These are phyloP conservation scores for Echinops telfairi DNA, from an alignment of 2,113 vertebrate species.

Conservation along the genomic window DNA sequence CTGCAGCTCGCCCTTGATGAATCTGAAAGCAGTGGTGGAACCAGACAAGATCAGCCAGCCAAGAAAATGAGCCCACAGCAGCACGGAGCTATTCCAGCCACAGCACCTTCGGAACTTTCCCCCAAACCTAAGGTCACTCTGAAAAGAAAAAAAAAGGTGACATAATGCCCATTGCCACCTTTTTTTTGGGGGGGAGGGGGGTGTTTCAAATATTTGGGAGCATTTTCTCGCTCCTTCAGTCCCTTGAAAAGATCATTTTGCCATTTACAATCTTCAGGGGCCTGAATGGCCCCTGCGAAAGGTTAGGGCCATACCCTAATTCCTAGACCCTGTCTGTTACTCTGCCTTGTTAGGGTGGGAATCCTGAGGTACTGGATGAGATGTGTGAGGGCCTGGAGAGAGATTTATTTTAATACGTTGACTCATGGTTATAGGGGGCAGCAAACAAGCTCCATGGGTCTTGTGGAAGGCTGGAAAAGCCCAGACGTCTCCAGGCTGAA, in stretches of 20 bases:
- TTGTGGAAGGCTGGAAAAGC: background rate
- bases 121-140: background rate
- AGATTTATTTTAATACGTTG: background rate
- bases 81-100: background rate
- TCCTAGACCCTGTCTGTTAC: background rate
- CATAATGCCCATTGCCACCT: fast-evolving
- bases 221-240: constrained; percentile 6
- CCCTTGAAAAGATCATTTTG: constrained; percentile 24
- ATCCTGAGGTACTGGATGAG: background rate
- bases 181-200: background rate
- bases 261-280: background rate
- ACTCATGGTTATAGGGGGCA: background rate
- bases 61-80: background rate
- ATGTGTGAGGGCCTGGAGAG: background rate
- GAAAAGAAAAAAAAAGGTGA: background rate
- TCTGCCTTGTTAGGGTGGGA: background rate
- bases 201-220: background rate
- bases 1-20: background rate
- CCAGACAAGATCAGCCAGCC: background rate
- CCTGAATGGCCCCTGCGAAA: background rate
- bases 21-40: background rate
- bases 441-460: background rate
- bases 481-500: background rate
- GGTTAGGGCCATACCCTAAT: background rate
- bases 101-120: background rate